Evolutionary conservation across 2,888 invertebrate species (phyloP).

Genomic region (Punctoribates punctum): DNA sequence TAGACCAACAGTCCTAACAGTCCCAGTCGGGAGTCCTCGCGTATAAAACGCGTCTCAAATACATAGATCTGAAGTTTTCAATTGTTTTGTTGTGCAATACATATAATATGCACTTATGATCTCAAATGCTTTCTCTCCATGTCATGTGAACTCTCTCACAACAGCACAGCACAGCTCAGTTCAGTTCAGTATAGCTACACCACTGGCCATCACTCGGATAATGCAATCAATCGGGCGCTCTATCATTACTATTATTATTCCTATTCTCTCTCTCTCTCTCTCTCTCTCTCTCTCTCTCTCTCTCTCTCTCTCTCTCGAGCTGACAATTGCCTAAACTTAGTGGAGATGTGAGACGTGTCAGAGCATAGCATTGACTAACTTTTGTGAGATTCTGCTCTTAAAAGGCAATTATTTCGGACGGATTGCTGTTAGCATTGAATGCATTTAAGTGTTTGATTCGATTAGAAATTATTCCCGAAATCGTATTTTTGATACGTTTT

Average conservation of each 20-base stretch:
- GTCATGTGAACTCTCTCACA: conserved; percentile 15
- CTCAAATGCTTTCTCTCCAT: conserved; percentile 10
- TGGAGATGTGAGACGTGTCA: neutral
- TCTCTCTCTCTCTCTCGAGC: neutral
- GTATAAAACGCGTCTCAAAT: conserved; percentile 17
- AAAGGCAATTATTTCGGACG: conserved; percentile 10
- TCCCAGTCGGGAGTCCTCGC: conserved; percentile 2
- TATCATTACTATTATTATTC: conserved; percentile 4
- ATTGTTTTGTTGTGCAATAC: conserved; percentile 29
- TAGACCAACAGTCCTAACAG: conserved; percentile 8
- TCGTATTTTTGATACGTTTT: conserved; percentile 7
- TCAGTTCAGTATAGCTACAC: neutral
- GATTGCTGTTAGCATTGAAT: conserved; percentile 6
- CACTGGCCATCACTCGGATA: neutral
- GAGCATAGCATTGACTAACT: neutral
- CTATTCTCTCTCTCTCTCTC: neutral
- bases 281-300: too few relatives aligned
- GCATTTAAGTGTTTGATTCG: conserved; percentile 30
- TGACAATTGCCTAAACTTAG: conserved; percentile 17
- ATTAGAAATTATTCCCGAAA: conserved; percentile 15
- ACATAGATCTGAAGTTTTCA: conserved; percentile 15
- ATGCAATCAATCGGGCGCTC: conserved; percentile 16
- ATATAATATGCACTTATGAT: conserved; percentile 31
- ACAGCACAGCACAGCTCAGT: neutral
- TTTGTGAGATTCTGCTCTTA: conserved; percentile 4